Conservation (phyloP, 1,140 invertebrate genomes). For the Meteorus sp. region DNA sequence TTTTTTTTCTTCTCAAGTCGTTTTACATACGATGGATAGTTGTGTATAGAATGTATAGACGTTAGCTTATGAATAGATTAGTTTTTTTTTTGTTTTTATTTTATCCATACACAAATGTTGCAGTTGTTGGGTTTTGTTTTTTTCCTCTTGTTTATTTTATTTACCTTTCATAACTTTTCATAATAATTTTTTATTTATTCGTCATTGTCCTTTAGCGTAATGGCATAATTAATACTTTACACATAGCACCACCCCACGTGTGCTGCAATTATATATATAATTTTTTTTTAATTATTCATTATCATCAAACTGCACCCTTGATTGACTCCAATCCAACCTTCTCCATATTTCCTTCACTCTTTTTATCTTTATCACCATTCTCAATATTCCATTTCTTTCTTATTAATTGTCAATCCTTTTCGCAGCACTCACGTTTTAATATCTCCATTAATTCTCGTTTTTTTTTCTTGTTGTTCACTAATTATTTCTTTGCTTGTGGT, state of each 20-base stretch:
- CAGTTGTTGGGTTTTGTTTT: slow-evolving; percentile 16
- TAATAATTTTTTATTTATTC: background rate
- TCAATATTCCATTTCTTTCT: no score
- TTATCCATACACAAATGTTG: slow-evolving; percentile 50
- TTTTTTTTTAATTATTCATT: slow-evolving; percentile 4
- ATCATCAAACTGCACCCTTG: no score
- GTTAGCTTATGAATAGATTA: slow-evolving; percentile 64
- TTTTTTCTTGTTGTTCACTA: no score
- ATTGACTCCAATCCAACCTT: no score
- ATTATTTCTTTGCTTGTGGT: no score
- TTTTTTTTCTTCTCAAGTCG: slow-evolving; percentile 46
- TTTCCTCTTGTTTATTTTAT: slow-evolving; percentile 15
- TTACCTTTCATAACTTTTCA: slow-evolving; percentile 14
- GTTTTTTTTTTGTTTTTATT: slow-evolving; percentile 40
- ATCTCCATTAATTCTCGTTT: no score
- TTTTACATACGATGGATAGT: slow-evolving; percentile 56
- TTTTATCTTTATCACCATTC: no score
- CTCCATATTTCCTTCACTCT: no score
- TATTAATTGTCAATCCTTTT: no score
- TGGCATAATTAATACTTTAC: slow-evolving; percentile 54
- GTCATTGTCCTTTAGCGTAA: slow-evolving; percentile 39
- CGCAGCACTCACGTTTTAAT: no score
- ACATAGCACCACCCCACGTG: slow-evolving; percentile 31
- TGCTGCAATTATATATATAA: slow-evolving; percentile 17
- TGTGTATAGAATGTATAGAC: slow-evolving; percentile 57